phyloP scores from a whole-genome alignment of 2,113 vertebrate genomes.

The Daphoenositta chrysoptera region DNA sequence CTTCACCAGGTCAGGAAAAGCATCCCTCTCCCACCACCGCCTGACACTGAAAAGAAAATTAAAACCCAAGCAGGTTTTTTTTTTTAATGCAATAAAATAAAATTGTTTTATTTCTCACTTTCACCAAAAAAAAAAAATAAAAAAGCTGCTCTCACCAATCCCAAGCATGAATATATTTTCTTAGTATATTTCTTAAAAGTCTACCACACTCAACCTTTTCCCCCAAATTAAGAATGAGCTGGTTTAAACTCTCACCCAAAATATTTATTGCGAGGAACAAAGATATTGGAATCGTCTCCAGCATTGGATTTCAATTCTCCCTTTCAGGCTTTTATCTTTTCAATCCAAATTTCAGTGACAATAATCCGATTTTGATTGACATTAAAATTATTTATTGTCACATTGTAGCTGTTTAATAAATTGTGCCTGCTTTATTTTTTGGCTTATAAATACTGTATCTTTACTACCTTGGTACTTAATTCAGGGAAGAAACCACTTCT shows the following conservation, averaged over 20 bases:
- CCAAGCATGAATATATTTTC: background rate
- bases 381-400: slow-evolving; percentile 70
- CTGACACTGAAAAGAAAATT: background rate
- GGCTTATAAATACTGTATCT: slow-evolving; percentile 24
- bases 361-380: slow-evolving; percentile 65
- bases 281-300: slow-evolving; percentile 18
- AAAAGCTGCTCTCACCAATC: background rate
- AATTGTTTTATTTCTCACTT: background rate
- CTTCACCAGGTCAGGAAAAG: background rate
- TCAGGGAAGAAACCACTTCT: slow-evolving; percentile 9
- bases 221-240: slow-evolving; percentile 15
- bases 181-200: background rate
- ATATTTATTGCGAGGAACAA: slow-evolving; percentile 49
- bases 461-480: slow-evolving; percentile 43
- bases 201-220: background rate
- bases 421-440: slow-evolving; percentile 52
- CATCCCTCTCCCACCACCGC: background rate
- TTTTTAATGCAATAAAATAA: background rate
- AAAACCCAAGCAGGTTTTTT: background rate
- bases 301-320: slow-evolving; percentile 37
- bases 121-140: background rate
- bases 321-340: slow-evolving; percentile 55
- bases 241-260: slow-evolving; percentile 57
- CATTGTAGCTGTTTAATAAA: slow-evolving; percentile 61
- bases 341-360: slow-evolving; percentile 62